Percentiles rank a stretch among this genome's conserved stretches.
These are phyloP conservation scores for Perizoma flavofasciatum DNA, from an alignment of 2,888 invertebrate species.

Conservation along the genomic window DNA sequence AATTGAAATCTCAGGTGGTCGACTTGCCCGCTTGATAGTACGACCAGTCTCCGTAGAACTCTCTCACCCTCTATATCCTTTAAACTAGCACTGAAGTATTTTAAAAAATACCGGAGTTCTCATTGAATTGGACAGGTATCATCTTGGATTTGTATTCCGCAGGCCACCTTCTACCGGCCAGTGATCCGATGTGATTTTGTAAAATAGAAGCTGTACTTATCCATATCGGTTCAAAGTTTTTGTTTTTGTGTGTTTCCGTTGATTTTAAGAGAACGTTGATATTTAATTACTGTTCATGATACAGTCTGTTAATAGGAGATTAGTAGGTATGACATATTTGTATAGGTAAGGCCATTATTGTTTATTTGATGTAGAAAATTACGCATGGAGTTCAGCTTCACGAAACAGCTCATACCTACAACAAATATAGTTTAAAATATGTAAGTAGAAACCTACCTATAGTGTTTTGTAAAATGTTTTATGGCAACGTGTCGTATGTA, in stretches of 20 bases:
- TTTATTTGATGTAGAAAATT: no score
- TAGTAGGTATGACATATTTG: no score
- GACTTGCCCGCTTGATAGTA: slow-evolving; percentile 50
- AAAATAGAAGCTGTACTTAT: slow-evolving; percentile 55
- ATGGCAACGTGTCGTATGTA: slow-evolving; percentile 22
- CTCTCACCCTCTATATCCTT: slow-evolving; percentile 40
- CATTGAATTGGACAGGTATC: slow-evolving; percentile 52
- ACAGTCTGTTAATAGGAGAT: no score
- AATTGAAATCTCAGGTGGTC: slow-evolving; percentile 82
- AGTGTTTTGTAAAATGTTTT: slow-evolving; percentile 21
- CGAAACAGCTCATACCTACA: no score
- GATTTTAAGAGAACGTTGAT: no score
- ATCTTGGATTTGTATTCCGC: slow-evolving; percentile 70
- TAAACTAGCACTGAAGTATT: slow-evolving; percentile 41
- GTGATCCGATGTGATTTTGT: slow-evolving; percentile 64
- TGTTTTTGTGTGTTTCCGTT: no score
- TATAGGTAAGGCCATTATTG: no score
- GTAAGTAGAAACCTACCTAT: slow-evolving; percentile 14
- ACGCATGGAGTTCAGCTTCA: no score
- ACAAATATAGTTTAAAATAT: no score
- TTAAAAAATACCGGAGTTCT: slow-evolving; percentile 49
- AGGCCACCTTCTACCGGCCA: slow-evolving; percentile 55
- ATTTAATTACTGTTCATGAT: no score
- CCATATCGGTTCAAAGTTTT: no score
- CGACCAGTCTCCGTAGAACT: slow-evolving; percentile 52